Percentiles rank a stretch among this genome's conserved stretches.
phyloP scores from a whole-genome alignment of 2,113 vertebrate species.

The Callithrix jacchus region DNA sequence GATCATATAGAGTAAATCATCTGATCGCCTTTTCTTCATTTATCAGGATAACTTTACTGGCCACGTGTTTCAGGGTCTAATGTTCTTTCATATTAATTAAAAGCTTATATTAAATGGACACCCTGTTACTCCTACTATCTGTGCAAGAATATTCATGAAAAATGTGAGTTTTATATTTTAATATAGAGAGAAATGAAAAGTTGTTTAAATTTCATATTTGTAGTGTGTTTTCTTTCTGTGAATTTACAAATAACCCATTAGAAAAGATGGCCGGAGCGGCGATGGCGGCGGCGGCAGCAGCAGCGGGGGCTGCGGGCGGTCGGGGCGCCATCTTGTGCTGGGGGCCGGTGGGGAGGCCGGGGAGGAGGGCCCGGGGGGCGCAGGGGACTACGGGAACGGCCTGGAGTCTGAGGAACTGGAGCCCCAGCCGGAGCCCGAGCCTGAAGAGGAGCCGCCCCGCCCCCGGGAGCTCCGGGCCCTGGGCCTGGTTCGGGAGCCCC shows the following conservation, averaged over 20 bases:
- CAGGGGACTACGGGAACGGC: too few species aligned
- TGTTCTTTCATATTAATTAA: conserved; percentile 11
- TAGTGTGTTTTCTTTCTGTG: neutral
- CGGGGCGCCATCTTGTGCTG: too few species aligned
- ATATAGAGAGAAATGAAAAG: neutral
- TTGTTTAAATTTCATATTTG: neutral
- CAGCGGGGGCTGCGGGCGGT: too few species aligned
- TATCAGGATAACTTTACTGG: neutral
- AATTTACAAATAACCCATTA: neutral
- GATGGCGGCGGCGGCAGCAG: too few species aligned
- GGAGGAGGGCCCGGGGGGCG: too few species aligned
- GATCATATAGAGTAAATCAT: neutral
- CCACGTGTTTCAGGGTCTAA: neutral
- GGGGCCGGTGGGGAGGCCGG: too few species aligned
- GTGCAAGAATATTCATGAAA: neutral
- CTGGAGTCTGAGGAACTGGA: too few species aligned
- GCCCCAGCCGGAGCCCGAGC: too few species aligned
- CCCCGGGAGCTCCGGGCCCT: too few species aligned
- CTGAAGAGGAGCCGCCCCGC: too few species aligned
- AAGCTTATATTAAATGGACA: neutral
- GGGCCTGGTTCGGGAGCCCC: too few species aligned
- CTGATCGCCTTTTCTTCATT: neutral
- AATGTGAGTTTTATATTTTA: neutral
- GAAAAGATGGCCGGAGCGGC: too few species aligned
- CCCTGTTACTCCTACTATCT: neutral